Evolutionary conservation across 1,140 invertebrate genomes (phyloP), one percentile per base, ranked within the genome.

Genomic region (Pogonomyrmex barbatus): DNA sequence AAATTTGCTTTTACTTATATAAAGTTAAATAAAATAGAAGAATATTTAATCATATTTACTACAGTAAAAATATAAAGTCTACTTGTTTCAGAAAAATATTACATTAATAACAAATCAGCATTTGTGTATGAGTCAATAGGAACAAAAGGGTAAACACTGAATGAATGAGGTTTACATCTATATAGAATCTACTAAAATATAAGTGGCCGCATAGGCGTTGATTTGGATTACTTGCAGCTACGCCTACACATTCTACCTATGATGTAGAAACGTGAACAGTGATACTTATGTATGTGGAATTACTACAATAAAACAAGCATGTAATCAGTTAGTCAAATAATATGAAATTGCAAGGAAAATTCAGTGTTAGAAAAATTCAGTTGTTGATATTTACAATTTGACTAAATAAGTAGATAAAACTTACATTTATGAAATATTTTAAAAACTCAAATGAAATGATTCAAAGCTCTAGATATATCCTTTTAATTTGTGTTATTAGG

Each of bases 221-320:
- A 81, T 70, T 81, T 81, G 63, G 78, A 70, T 50, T 81, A 81
- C 65, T 81, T 81, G 63, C 50, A 70, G 17, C 33, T 56, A 56
- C 65, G 47, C 50, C 39, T 42, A 70, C n/a, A 47, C 58, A 4
- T 30, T n/a, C 62, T 45, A 14, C 9, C 50, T 70, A 12, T 81
- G 65, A 70, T 65, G 50, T 70, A 81, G 56, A 70, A 81, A 81
- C 58, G 17, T 47, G 33, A 63, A 63, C 4, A 14, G 36, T 60
- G 33, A 81, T 62, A 33, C 30, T 77, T 47, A 14, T 30, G 14
- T 47, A 14, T 30, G 14, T 24, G 56, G 17, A 3, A 33, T 78
- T 70, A 8, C 12, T 45, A 81, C 36, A n/a, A 54, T n/a, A 81
- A 50, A 70, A 81, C 65, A 47, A 30, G 50, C 50, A 33, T 47